A percentile compares a stretch with the other conserved stretches of the same genome.
Conservation (phyloP, 2,888 invertebrate species). For the Norana najaformis region DNA sequence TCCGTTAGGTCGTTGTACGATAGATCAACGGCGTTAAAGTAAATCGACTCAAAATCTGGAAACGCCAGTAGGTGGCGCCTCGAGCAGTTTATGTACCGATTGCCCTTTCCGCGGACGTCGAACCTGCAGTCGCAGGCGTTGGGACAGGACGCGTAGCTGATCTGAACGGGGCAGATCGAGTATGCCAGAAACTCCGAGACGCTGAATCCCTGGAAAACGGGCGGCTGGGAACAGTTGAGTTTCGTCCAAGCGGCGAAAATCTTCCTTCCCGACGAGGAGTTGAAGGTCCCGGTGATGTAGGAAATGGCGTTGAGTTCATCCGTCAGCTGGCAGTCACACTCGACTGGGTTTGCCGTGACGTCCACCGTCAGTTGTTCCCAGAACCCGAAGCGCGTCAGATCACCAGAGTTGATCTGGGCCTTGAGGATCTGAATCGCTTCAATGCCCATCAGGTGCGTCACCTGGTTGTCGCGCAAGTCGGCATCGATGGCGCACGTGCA, state of each 20-base stretch:
- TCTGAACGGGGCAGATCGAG: neutral
- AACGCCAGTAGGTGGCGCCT: neutral
- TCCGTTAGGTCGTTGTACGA: slow-evolving; percentile 26
- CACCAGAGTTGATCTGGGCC: slow-evolving; percentile 17
- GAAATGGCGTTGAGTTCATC: slow-evolving; percentile 31
- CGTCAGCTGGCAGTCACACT: slow-evolving; percentile 38
- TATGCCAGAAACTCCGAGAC: neutral
- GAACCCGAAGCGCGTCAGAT: slow-evolving; percentile 34
- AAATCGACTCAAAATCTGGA: slow-evolving; percentile 22
- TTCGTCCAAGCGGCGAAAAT: neutral
- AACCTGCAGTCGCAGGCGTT: slow-evolving; percentile 20
- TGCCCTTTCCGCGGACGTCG: neutral
- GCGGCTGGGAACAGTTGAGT: slow-evolving; percentile 33
- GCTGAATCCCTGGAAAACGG: slow-evolving; percentile 6
- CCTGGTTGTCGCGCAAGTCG: slow-evolving; percentile 37
- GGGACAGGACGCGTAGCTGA: slow-evolving; percentile 20
- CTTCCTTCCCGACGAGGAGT: slow-evolving; percentile 29
- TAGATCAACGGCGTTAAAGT: slow-evolving; percentile 25
- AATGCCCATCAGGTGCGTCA: slow-evolving; percentile 22
- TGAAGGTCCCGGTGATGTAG: slow-evolving; percentile 24
- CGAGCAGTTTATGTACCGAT: slow-evolving; percentile 15
- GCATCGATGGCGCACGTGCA: slow-evolving; percentile 33
- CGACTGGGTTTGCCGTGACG: slow-evolving; percentile 35
- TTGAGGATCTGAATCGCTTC: slow-evolving; percentile 23
- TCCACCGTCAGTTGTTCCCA: slow-evolving; percentile 38